Percentiles rank a stretch among this genome's conserved stretches.
Evolutionary conservation across 2,888 invertebrate species (phyloP).

Genomic region (Bhutanitis thaidina): DNA sequence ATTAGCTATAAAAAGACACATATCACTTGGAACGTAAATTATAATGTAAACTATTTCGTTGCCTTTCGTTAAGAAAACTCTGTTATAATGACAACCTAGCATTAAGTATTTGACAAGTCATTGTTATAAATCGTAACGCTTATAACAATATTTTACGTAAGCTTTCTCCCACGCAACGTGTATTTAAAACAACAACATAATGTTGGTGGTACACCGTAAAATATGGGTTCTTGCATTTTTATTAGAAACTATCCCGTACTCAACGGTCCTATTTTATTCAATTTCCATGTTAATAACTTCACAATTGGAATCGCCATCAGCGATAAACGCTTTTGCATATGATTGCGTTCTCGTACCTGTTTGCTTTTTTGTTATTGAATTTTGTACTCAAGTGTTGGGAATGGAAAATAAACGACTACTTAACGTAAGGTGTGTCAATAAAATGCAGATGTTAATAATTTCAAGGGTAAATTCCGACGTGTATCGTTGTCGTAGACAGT

Average conservation of each 20-base stretch:
- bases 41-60: no score
- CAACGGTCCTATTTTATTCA: conserved; percentile 31
- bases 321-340: conserved; percentile 26
- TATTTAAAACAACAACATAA: conserved; percentile 17
- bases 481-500: background rate
- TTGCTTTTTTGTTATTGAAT: conserved; percentile 34
- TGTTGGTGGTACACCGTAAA: background rate
- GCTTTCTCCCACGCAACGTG: conserved; percentile 2
- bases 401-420: background rate
- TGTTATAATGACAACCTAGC: background rate
- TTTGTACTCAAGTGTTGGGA: conserved; percentile 20
- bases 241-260: conserved; percentile 25
- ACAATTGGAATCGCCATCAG: conserved; percentile 20
- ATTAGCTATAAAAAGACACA: no score
- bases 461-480: background rate
- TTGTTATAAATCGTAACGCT: conserved; percentile 5
- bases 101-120: background rate
- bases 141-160: conserved; percentile 6
- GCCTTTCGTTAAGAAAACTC: background rate
- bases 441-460: background rate
- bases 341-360: conserved; percentile 24
- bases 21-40: no score
- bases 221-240: conserved; percentile 26
- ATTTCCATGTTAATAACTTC: conserved; percentile 38
- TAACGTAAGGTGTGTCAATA: background rate